phyloP scores from a whole-genome alignment of 92 coral and sea anemone species.

The Nematostella vectensis region DNA sequence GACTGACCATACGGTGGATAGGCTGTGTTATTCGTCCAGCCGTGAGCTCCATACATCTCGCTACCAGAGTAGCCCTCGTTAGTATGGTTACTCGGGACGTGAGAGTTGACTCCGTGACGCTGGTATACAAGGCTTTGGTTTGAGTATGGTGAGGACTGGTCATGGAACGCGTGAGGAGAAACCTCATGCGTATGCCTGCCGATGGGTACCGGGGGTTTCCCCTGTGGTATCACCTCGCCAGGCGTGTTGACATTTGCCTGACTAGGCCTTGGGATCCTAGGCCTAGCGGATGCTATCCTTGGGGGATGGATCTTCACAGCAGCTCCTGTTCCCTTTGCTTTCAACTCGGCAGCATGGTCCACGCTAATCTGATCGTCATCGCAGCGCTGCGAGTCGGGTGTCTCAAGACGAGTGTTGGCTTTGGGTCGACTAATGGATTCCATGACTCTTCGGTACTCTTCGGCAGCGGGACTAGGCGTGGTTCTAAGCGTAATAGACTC shows the following conservation, averaged over 20 bases:
- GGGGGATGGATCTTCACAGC: conserved; percentile 58
- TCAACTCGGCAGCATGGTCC: background rate
- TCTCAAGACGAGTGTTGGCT: conserved; percentile 8
- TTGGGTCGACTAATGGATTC: conserved; percentile 17
- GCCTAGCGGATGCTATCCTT: conserved; percentile 45
- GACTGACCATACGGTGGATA: background rate
- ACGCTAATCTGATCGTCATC: too few relatives aligned
- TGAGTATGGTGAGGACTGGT: background rate
- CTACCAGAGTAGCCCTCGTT: too few relatives aligned
- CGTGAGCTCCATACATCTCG: background rate
- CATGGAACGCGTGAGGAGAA: background rate
- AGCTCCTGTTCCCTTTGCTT: too few relatives aligned
- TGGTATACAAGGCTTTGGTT: background rate
- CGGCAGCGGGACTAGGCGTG: conserved; percentile 51
- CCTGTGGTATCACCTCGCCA: background rate
- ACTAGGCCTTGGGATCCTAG: conserved; percentile 13
- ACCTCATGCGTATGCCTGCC: background rate
- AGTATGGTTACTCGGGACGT: too few relatives aligned
- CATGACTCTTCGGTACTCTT: conserved; percentile 34
- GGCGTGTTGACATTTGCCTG: background rate
- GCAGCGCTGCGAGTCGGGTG: background rate
- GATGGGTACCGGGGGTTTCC: background rate
- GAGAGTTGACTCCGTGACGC: background rate
- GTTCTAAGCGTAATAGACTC: conserved; percentile 55
- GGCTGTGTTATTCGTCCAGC: background rate